Base-by-base conservation (phyloP, 2,113 vertebrate species). In the Melanostigma gelatinosum region DNA sequence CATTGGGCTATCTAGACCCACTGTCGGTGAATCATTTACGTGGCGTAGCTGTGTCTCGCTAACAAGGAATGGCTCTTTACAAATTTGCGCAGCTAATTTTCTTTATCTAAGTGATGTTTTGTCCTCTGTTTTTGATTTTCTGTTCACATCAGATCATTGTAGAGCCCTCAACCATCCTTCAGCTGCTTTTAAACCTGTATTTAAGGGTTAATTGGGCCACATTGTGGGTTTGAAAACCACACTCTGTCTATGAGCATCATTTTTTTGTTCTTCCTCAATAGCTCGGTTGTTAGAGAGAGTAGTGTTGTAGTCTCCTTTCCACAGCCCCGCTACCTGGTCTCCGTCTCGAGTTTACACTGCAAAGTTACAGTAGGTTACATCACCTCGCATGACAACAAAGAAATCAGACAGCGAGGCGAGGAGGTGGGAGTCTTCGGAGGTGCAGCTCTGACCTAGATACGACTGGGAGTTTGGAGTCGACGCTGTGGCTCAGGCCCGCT, bases 351-450 rank as follows among this genome's bases (percentile, higher is more conserved):
- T 88, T 90, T 80, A 83, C 72, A 55, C 75, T 40, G 80, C 63
- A 75, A 86, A 86, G 82, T 93, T 93, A 90, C 92, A 91, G 78
- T 85, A 58, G 15, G 78, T 94, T 94, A 92, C 91, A 93, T 93
- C 93, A 93, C 82, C 50, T 38, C 75, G 58, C 74, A 86, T 68
- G 68, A 85, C 86, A 88, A 89, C 85, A 90, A 87, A 90, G 87
- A 83, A 81, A 72, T 69, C 77, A 82, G 65, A 66, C 64, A 22
- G 58, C 79, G 80, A 62, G 46, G 61, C 76, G 74, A 82, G 67
- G 81, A 79, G 73, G 70, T 72, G 75, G 84, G 83, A 89, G 58
- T 83, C 71, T 92, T 65, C 77, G 84, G 83, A 90, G 85, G 82
- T 82, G 83, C 79, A 77, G 89, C 86, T 85, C 74, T 90, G 91